These are phyloP conservation scores for Eclectus roratus DNA, from an alignment of 2,113 vertebrate genomes.

Conservation along the genomic window DNA sequence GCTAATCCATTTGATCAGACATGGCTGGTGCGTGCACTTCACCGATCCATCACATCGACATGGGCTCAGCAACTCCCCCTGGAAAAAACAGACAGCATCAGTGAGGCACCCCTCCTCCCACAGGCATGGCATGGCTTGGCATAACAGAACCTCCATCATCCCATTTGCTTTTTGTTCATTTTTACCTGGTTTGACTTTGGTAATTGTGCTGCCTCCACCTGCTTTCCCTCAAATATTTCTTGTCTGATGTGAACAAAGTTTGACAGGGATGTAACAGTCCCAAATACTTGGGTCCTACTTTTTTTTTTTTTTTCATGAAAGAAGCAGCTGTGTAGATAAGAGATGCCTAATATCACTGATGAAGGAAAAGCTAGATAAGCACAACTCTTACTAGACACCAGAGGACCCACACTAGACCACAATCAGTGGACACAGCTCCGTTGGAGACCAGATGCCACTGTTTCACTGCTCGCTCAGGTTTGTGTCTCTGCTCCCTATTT, in stretches of 20 bases:
- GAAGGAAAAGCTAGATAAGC: not conserved
- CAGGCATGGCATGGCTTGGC: fast-evolving
- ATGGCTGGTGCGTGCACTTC: conserved; percentile 96
- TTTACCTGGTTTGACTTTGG: not conserved
- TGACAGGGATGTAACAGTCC: not conserved
- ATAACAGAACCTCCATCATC: not conserved
- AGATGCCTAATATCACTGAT: not conserved
- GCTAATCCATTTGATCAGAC: conserved; percentile 99
- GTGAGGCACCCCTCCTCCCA: not conserved
- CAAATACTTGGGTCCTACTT: not conserved
- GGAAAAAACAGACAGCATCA: conserved; percentile 38
- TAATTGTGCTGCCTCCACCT: not conserved
- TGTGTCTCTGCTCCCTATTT: not conserved
- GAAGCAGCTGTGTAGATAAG: not conserved
- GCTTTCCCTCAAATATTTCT: not conserved
- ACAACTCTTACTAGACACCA: not conserved
- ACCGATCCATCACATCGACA: conserved; percentile 96
- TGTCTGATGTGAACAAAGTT: not conserved
- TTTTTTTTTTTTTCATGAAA: not conserved
- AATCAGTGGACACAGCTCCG: not conserved
- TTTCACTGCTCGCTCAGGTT: not conserved
- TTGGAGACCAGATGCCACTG: not conserved
- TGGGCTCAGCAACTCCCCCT: conserved; percentile 97
- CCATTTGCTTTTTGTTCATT: not conserved
- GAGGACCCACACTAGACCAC: not conserved